These are phyloP conservation scores for Polietes domitor DNA, from an alignment of 2,888 invertebrate species.

Conservation along the genomic window DNA sequence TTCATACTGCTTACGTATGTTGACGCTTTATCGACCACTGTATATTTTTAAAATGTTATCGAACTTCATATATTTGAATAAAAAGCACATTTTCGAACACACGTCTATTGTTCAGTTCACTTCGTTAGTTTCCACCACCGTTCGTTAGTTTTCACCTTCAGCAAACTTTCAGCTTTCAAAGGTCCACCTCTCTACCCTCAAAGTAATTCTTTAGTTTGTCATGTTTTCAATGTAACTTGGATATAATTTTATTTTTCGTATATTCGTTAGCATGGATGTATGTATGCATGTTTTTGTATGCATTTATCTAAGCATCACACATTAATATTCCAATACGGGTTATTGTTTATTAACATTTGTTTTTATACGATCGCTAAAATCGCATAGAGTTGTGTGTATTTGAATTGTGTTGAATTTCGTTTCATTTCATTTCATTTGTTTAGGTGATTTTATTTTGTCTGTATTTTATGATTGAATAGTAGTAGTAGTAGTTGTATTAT, in stretches of 20 bases:
- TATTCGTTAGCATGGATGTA: not conserved
- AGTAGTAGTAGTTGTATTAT: slow-evolving; percentile 3
- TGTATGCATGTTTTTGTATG: not conserved
- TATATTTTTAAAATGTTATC: too few species aligned
- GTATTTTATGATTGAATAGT: slow-evolving; percentile 1
- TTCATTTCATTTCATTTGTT: not conserved
- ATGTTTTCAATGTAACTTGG: slow-evolving; percentile 22
- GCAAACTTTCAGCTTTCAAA: too few species aligned
- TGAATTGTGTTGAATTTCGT: not conserved
- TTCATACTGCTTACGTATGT: too few species aligned
- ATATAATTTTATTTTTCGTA: slow-evolving; percentile 39
- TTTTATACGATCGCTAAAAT: slow-evolving; percentile 17
- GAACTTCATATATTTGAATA: too few species aligned
- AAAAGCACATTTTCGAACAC: too few species aligned
- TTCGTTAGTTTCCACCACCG: too few species aligned
- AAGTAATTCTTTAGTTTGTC: too few species aligned
- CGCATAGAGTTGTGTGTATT: not conserved
- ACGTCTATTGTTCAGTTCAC: not conserved
- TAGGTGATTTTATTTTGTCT: not conserved
- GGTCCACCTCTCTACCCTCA: too few species aligned
- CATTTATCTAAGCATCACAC: slow-evolving; percentile 14
- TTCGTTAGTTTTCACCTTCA: too few species aligned
- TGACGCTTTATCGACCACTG: too few species aligned
- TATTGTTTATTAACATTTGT: slow-evolving; percentile 21
- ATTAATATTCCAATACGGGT: slow-evolving; percentile 24